Base-by-base conservation (phyloP, 2,888 invertebrate genomes). In the Cryptophagus acutangulus region DNA sequence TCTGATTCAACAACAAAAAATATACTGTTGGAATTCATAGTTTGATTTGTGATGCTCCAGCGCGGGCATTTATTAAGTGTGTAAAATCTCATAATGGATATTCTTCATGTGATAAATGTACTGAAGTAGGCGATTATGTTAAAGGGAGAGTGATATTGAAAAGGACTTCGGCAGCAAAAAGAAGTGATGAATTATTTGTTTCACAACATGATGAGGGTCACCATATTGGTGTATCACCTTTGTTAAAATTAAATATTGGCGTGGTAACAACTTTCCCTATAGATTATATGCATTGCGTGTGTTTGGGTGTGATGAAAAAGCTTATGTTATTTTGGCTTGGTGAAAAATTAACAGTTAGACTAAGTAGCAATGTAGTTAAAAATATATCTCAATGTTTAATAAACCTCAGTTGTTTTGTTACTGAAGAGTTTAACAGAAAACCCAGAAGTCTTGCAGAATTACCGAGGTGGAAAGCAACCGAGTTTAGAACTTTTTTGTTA, bases 21-120 rank as follows among this genome's bases (percentile, higher is more conserved):
- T 40, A 28, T 36, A 35, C n/a, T 16, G 26, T 51, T 31, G 13
- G 33, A 24, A 37, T 54, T 14, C 35, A 38, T 26, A 38, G 46
- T 17, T 45, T 54, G 29, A 25, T 42, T 26, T 52, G 52, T 38
- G 54, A 52, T 45, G 40, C 48, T 17, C 52, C 49, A 13, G 52
- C 55, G 6, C 26, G 45, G 36, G 17, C 48, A 13, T 52, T 37
- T 29, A 26, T 54, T 5, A 54, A 50, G 38, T 38, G 43, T 40
- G 37, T 42, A 17, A 49, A 51, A 38, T 13, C 26, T n/a, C 46
- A 50, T 33, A 40, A 25, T 13, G 49, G 47, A 3, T 52, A 48
- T 38, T 49, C 35, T 34, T 42, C 42, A 14, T 52, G 54, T 34
- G 47, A 51, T 10, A 51, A 46, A 36, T 53, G 51, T 36, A 34